Conservation (phyloP, 2,797 vertebrate species). For the Catostomus latipinnis region DNA sequence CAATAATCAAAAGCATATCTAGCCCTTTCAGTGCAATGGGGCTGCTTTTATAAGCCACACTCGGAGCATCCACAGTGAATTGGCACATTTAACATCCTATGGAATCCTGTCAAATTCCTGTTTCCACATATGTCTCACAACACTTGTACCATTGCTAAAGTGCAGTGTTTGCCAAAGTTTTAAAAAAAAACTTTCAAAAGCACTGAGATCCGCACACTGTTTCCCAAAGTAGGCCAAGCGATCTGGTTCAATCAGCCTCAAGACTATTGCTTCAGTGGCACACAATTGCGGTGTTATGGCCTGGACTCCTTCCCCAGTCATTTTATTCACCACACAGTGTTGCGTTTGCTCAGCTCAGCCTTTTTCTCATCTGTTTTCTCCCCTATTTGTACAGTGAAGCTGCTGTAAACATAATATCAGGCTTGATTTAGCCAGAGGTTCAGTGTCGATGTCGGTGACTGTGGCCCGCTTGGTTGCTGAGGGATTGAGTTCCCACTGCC, state of each 20-base stretch:
- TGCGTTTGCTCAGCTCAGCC: constrained; percentile 60
- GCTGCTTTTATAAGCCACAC: constrained; percentile 52
- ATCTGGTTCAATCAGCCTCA: constrained; percentile 48
- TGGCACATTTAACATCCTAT: constrained; percentile 60
- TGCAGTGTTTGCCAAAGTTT: constrained; percentile 46
- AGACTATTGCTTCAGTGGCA: constrained; percentile 48
- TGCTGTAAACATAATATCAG: constrained; percentile 65
- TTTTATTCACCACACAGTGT: constrained; percentile 59
- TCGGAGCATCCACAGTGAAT: constrained; percentile 54
- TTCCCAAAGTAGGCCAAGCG: constrained; percentile 53
- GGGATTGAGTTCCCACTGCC: constrained; percentile 64
- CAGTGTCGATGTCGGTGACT: constrained; percentile 56
- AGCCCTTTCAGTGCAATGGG: constrained; percentile 43
- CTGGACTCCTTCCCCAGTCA: constrained; percentile 59
- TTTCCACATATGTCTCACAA: constrained; percentile 59
- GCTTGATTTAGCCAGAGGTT: constrained; percentile 56
- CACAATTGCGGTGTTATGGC: constrained; percentile 63
- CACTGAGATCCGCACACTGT: constrained; percentile 44
- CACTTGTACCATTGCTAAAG: constrained; percentile 62
- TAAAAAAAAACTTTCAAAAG: constrained; percentile 58
- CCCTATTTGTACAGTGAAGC: constrained; percentile 58
- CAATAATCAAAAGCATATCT: constrained; percentile 55
- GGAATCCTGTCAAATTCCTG: constrained; percentile 60
- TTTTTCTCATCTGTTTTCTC: constrained; percentile 56
- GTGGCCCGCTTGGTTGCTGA: constrained; percentile 55